Evolutionary conservation across 92 coral and sea anemone genomes (phyloP), one percentile per base, ranked within the genome.

Genomic region (Bergia puertoricense): DNA sequence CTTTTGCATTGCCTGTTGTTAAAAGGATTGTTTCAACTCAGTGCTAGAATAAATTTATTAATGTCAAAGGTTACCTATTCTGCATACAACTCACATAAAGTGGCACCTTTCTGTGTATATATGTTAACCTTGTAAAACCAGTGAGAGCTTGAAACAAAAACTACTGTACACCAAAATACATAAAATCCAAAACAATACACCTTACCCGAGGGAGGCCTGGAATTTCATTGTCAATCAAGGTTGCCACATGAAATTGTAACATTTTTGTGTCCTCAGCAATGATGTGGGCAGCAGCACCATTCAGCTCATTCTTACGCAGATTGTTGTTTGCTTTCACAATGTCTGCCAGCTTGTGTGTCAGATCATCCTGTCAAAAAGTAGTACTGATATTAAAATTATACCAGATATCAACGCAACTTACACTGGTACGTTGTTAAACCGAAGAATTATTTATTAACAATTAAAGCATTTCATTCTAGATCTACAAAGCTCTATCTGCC

Each of bases 271-370:
- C 99, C 74, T 97, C 99, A 1, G 99, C 96, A 74, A 97, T 97
- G 86, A 97, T 97, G 76, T 97, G 99, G 48, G 99, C 99, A 30
- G 99, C 99, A 42, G 99, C 99, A 18, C 99, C 99, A 89, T 97
- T 97, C 45, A 97, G 92, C 86, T 97, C 99, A 91, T 97, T 97
- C 48, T 98, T 91, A 37, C 95, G 91, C 42, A 97, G 93, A 77
- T 94, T 94, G 91, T 94, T 96, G 76, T 97, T 97, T 69, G 98
- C 98, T 90, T 97, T 97, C 23, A 97, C 98, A 56, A 97, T 86
- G 74, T 97, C 99, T 51, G 99, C 91, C 67, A 97, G 92, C 90
- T 97, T 97, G 94, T 97, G 99, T 38, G 99, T 97, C 92, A 97
- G 91, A 68, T 97, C 99, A 92, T 97, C 99, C 99, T 97, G 88